Conservation (phyloP, 2,888 invertebrate species). For the Trichacis sp. region DNA sequence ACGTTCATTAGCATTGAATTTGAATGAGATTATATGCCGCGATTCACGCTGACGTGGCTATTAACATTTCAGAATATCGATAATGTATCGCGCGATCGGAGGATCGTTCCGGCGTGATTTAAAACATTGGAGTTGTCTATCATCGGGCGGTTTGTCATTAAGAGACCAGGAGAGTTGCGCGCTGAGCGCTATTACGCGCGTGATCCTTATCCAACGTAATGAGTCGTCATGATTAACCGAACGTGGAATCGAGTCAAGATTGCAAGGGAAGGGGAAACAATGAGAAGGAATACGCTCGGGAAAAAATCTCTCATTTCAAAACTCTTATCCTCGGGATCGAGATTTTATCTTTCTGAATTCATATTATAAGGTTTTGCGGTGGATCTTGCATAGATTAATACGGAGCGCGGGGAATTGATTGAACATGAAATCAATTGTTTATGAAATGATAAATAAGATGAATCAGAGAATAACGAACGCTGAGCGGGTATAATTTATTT, state of each 20-base stretch:
- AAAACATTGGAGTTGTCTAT: slow-evolving; percentile 30
- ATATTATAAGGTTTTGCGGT: too few species aligned
- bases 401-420: too few species aligned
- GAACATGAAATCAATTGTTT: too few species aligned
- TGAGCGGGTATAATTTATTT: too few species aligned
- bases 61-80: slow-evolving; percentile 39
- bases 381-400: too few species aligned
- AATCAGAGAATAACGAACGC: too few species aligned
- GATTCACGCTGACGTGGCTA: slow-evolving; percentile 33
- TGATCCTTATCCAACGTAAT: not conserved
- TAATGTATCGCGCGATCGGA: slow-evolving; percentile 23
- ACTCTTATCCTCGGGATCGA: too few species aligned
- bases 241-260: not conserved
- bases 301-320: not conserved
- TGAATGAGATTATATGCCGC: slow-evolving; percentile 37
- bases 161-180: slow-evolving; percentile 14
- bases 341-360: too few species aligned
- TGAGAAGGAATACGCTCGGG: not conserved
- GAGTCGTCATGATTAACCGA: not conserved
- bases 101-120: not conserved
- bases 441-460: too few species aligned
- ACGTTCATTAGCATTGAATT: slow-evolving; percentile 44
- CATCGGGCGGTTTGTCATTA: slow-evolving; percentile 33
- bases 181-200: not conserved
- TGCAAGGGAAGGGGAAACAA: not conserved